phyloP scores from a whole-genome alignment of 2,113 vertebrate species.

The Anoura caudifer region DNA sequence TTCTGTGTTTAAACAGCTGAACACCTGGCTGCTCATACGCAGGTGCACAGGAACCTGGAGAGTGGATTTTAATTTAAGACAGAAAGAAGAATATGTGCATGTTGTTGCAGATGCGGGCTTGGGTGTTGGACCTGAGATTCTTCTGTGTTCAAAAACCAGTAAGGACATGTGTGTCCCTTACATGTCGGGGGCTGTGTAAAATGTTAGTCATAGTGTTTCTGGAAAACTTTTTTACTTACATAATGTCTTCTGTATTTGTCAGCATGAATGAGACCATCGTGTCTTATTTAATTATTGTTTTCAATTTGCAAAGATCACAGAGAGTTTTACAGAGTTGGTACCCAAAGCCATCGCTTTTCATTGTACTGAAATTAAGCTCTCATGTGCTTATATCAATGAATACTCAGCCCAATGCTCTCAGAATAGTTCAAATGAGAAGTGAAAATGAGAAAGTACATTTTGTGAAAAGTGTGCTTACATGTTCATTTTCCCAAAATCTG shows the following conservation, averaged over 20 bases:
- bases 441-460: not conserved
- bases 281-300: not conserved
- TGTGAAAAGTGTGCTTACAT: not conserved
- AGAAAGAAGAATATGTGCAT: not conserved
- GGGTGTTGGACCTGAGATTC: not conserved
- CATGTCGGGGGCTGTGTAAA: not conserved
- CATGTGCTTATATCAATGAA: not conserved
- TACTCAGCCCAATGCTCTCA: not conserved
- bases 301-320: conserved; percentile 8
- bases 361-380: conserved; percentile 33
- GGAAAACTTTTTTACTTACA: not conserved
- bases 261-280: not conserved
- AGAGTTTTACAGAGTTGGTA: conserved; percentile 13
- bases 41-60: conserved; percentile 57
- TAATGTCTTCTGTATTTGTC: not conserved
- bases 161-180: not conserved
- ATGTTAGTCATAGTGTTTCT: not conserved
- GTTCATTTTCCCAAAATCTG: not conserved
- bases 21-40: conserved; percentile 55
- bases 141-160: conserved; percentile 15
- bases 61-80: not conserved
- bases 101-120: not conserved
- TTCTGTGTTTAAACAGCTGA: conserved; percentile 35
- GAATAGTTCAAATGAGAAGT: not conserved
- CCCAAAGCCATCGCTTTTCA: not conserved